phyloP scores from a whole-genome alignment of 2,888 invertebrate species.

The Orgyia antiqua region DNA sequence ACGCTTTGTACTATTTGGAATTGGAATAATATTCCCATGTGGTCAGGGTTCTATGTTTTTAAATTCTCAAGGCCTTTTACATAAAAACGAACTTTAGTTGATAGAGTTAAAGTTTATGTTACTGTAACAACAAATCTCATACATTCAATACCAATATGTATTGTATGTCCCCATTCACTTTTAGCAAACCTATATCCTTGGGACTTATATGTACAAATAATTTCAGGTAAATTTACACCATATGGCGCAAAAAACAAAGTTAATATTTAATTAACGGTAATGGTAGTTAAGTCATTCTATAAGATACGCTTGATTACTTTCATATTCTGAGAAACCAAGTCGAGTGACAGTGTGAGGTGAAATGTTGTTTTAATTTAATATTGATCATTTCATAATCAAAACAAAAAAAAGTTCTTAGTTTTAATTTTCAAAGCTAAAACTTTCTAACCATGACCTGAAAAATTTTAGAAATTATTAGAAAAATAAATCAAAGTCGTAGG shows the following conservation, averaged over 20 bases:
- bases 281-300: constrained; percentile 9
- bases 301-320: constrained; percentile 26
- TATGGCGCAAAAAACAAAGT: rapidly evolving
- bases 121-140: constrained; percentile 4
- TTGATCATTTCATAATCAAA: no score
- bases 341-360: constrained; percentile 12
- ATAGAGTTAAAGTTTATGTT: constrained; percentile 5
- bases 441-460: no score
- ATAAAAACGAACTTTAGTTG: constrained; percentile 14
- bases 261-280: constrained; percentile 1
- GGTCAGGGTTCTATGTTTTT: constrained; percentile 34
- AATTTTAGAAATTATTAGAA: no score
- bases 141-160: constrained; percentile 30
- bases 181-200: constrained; percentile 19
- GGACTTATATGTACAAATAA: constrained; percentile 8
- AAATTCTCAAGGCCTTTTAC: constrained; percentile 21
- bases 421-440: no score
- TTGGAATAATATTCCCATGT: constrained; percentile 16
- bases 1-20: not conserved
- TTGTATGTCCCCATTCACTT: constrained; percentile 45
- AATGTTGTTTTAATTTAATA: no score
- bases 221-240: constrained; percentile 15
- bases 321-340: constrained; percentile 37
- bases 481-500: no score
- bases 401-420: no score